Evolutionary conservation across 2,113 vertebrate genomes (phyloP).

Genomic region (Aptenodytes forsteri): DNA sequence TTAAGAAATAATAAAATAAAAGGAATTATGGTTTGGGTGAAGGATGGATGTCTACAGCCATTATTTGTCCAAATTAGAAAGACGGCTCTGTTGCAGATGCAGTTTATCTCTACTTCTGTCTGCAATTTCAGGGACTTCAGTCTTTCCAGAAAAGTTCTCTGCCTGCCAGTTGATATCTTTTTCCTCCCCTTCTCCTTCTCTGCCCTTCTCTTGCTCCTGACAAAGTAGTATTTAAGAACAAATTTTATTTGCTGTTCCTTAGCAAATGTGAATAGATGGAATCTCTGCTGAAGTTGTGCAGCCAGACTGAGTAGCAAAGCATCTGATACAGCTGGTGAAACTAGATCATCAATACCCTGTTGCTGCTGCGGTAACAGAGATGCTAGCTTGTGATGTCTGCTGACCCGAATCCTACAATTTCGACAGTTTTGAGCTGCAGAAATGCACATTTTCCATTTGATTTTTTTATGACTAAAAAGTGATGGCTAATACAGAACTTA

Average conservation of each 20-base stretch:
- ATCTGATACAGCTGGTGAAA: background rate
- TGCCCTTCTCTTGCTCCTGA: background rate
- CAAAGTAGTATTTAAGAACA: background rate
- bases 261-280: background rate
- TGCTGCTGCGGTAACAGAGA: background rate
- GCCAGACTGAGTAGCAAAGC: background rate
- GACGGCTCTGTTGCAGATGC: background rate
- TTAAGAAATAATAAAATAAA: background rate
- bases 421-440: background rate
- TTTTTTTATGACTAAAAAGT: background rate
- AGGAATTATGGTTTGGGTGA: background rate
- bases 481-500: background rate
- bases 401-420: background rate
- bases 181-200: background rate
- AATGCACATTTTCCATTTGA: accelerated
- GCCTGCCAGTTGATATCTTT: background rate
- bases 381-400: background rate
- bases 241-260: background rate
- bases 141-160: background rate
- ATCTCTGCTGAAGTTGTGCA: background rate
- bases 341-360: background rate
- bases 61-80: background rate
- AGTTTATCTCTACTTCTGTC: background rate
- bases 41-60: background rate
- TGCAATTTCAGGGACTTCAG: background rate